These are phyloP conservation scores for Chromis chromis DNA, from an alignment of 2,797 vertebrate genomes.

Conservation along the genomic window DNA sequence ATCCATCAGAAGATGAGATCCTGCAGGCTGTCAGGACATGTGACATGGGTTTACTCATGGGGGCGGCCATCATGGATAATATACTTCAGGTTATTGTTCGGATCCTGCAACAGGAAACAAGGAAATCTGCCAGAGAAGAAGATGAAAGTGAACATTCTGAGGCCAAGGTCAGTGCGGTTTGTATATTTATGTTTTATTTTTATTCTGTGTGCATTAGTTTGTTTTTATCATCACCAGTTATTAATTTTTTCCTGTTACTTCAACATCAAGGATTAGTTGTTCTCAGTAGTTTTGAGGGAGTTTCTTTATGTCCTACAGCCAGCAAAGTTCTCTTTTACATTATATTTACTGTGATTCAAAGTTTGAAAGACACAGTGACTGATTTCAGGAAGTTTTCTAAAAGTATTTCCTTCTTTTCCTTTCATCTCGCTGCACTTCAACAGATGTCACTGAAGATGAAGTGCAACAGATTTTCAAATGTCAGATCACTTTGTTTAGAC, in stretches of 20 bases:
- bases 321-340: background rate
- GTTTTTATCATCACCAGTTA: background rate
- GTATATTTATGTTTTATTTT: background rate
- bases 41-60: constrained; percentile 93
- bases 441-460: constrained; percentile 37
- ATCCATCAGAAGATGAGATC: constrained; percentile 45
- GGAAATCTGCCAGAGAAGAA: constrained; percentile 38
- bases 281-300: background rate
- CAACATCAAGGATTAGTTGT: background rate
- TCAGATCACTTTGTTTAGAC: constrained; percentile 47
- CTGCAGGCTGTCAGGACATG: constrained; percentile 85
- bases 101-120: constrained; percentile 81
- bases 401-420: constrained; percentile 10
- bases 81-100: constrained; percentile 81
- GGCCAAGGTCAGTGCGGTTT: constrained; percentile 79
- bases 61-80: constrained; percentile 86
- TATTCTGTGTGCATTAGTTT: background rate
- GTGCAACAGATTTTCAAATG: constrained; percentile 35
- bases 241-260: too few species aligned
- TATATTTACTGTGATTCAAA: background rate
- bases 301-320: background rate
- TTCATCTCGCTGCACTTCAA: constrained; percentile 25
- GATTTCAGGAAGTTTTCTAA: background rate
- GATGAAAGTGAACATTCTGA: constrained; percentile 52
- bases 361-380: background rate